Percentiles rank a stretch among this genome's conserved stretches.
phyloP scores from a whole-genome alignment of 1,140 invertebrate species.

The Arion vulgaris region DNA sequence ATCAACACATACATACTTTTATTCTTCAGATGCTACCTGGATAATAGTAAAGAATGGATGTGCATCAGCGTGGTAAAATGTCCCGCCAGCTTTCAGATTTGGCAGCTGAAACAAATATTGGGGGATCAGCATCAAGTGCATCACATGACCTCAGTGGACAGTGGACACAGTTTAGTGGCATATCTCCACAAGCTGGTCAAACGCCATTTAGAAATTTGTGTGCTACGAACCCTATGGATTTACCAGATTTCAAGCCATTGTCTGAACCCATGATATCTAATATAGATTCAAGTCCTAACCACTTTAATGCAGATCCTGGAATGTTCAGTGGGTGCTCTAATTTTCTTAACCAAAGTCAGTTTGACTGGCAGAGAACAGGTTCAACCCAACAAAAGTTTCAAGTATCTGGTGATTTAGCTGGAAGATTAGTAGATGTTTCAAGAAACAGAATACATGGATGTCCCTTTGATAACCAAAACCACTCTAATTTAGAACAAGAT shows the following conservation, averaged over 20 bases:
- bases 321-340: neutral
- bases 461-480: neutral
- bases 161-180: conserved; percentile 32
- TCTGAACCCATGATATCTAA: neutral
- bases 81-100: conserved; percentile 24
- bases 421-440: neutral
- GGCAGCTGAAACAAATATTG: neutral
- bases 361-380: neutral
- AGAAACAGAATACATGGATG: neutral
- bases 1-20: neutral
- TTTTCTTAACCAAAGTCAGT: neutral
- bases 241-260: conserved; percentile 23
- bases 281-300: neutral
- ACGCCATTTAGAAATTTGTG: neutral
- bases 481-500: neutral
- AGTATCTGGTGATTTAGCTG: conserved; percentile 7
- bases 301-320: neutral
- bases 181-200: neutral
- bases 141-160: neutral
- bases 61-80: conserved; percentile 6
- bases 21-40: neutral
- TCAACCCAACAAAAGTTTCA: neutral
- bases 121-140: neutral
- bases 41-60: conserved; percentile 24
- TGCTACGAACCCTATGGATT: conserved; percentile 28